Base-by-base conservation (phyloP, 2,888 invertebrate genomes). In the Watsonalla cultraria region DNA sequence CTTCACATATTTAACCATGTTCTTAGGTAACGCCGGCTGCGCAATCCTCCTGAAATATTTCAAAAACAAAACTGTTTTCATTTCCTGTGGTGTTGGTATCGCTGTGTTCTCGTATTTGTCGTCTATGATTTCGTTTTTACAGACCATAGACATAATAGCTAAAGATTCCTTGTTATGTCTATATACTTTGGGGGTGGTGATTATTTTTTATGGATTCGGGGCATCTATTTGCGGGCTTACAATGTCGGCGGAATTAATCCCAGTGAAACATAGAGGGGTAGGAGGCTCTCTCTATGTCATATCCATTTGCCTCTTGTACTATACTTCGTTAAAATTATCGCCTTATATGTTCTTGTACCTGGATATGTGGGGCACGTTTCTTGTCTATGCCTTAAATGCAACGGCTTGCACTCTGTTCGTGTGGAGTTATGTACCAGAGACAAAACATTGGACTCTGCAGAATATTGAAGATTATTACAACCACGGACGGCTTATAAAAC, bases 241-340 rank as follows among this genome's bases (percentile, higher is more conserved):
- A 1, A 48, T 65, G 14, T 45, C 61, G 0, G 55, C 60, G 0
- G 65, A 61, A 33, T 8, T 66, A 5, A 62, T 65, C 59, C 66
- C 66, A 0, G 63, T 66, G 0, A 63, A 65, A 37, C 62, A 65
- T 24, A 59, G 63, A 54, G 62, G 63, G 5, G 11, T 66, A 45
- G 66, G 66, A 0, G 65, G 63, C 2, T 59, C 58, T 7, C 34
- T 63, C 7, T 60, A 53, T n/a, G 59, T 65, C 9, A 51, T 59
- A 45, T 55, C 51, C 14, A 54, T 59, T 0, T 61, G 63, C 45
- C 0, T 60, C 5, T 51, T 62, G 34, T 59, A 62, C 24, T 50
- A 60, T 0, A 54, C 59, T 7, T 58, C 63, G 7, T 52, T 65
- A 7, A 65, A 63, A 58, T 7, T 61, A 37, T 58, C 61, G 0